Percentiles rank a stretch among this genome's conserved stretches.
Evolutionary conservation across 2,888 invertebrate species (phyloP).

Genomic region (Xylophagus ater): DNA sequence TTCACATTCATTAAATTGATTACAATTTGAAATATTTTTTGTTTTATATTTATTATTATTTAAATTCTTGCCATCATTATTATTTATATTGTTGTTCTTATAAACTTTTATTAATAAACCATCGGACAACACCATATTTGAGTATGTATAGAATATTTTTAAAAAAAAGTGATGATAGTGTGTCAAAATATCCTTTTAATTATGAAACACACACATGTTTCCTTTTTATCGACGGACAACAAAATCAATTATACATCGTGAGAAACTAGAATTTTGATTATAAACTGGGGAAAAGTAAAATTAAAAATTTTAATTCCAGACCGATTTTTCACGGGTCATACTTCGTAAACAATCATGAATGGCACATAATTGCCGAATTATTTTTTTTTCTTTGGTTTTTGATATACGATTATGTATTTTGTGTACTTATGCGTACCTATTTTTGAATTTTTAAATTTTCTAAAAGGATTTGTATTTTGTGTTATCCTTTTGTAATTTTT

Average conservation of each 20-base stretch:
- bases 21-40: too few species aligned
- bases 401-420: background rate
- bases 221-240: too few species aligned
- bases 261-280: too few species aligned
- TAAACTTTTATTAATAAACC: constrained; percentile 12
- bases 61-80: too few species aligned
- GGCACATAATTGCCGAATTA: constrained; percentile 12
- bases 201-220: constrained; percentile 10
- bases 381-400: background rate
- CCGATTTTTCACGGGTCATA: constrained; percentile 10
- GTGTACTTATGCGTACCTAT: background rate
- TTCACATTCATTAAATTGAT: too few species aligned
- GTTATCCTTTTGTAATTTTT: too few species aligned
- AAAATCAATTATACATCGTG: too few species aligned
- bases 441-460: background rate
- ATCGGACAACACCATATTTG: constrained; percentile 19
- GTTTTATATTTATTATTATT: too few species aligned
- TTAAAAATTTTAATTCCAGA: background rate
- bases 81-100: constrained; percentile 10
- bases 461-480: too few species aligned
- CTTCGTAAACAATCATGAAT: constrained; percentile 11
- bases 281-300: background rate
- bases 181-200: constrained; percentile 13
- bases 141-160: constrained; percentile 10
- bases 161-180: constrained; percentile 12